Conservation (phyloP, 2,888 invertebrate species). For the Brenthis hecate region DNA sequence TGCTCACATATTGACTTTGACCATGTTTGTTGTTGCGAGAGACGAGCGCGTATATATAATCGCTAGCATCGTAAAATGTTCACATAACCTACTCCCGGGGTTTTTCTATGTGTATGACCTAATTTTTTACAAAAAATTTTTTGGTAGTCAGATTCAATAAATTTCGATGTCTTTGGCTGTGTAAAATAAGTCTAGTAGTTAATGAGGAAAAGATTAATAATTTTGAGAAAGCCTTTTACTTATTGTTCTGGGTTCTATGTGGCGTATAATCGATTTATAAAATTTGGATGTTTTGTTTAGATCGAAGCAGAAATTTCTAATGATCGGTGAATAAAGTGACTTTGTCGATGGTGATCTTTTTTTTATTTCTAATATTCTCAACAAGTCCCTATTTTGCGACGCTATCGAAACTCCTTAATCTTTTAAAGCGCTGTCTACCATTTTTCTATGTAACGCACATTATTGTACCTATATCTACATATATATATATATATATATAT, state of each 20-base stretch:
- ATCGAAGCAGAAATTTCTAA: constrained; percentile 72
- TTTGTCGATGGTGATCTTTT: constrained; percentile 70
- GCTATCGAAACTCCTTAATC: constrained; percentile 54
- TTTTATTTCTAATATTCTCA: constrained; percentile 51
- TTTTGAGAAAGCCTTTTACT: constrained; percentile 77
- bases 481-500: too few relatives aligned
- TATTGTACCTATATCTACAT: constrained; percentile 6
- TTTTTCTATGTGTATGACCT: constrained; percentile 62
- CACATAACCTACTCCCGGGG: constrained; percentile 76
- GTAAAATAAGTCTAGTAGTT: constrained; percentile 68
- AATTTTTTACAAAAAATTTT: constrained; percentile 62
- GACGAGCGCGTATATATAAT: constrained; percentile 53
- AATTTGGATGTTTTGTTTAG: constrained; percentile 77
- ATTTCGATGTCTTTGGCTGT: constrained; percentile 81
- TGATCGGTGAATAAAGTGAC: constrained; percentile 77
- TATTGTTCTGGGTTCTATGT: constrained; percentile 65
- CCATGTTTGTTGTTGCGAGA: constrained; percentile 51
- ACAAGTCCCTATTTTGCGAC: constrained; percentile 61
- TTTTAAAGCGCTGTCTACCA: constrained; percentile 56
- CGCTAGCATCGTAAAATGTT: constrained; percentile 83
- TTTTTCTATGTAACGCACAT: constrained; percentile 65
- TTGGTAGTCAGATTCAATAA: constrained; percentile 71
- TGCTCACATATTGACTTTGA: constrained; percentile 48
- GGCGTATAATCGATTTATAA: constrained; percentile 61
- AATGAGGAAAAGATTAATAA: constrained; percentile 63